Percentiles rank a stretch among this genome's conserved stretches.
phyloP scores from a whole-genome alignment of 37 sponge, comb jelly and placozoan genomes.

The Tethya wilhelma region DNA sequence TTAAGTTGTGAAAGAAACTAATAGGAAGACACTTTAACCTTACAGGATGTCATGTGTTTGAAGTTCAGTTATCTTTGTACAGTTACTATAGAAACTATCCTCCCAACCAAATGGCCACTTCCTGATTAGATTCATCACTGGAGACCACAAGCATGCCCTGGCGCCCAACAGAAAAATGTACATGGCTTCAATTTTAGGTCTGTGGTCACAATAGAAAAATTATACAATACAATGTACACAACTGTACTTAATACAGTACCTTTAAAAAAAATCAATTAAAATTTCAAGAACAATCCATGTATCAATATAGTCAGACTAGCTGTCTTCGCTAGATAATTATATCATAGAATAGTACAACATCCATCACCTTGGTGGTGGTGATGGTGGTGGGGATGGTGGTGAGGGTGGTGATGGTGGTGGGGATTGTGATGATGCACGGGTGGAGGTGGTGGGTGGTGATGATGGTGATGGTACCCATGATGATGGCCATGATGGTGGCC shows the following conservation, averaged over 20 bases:
- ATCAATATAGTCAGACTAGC: not conserved
- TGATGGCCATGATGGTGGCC: slow-evolving; percentile 46
- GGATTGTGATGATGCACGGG: not conserved
- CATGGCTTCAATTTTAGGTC: no score
- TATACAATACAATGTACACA: not conserved
- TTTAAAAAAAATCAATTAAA: not conserved
- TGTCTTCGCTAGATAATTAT: no score
- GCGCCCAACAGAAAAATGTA: no score
- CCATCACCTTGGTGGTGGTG: slow-evolving; percentile 19
- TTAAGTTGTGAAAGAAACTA: no score
- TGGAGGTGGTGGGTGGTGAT: not conserved
- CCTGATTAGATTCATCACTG: not conserved
- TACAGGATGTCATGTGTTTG: not conserved
- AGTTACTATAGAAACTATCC: no score
- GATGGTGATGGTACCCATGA: slow-evolving; percentile 8
- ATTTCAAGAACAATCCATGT: not conserved
- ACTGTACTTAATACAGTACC: no score
- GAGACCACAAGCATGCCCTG: not conserved
- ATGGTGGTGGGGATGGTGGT: slow-evolving; percentile 23
- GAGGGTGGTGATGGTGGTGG: not conserved
- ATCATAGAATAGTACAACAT: slow-evolving; percentile 49
- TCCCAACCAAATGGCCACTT: no score
- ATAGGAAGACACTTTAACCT: slow-evolving; percentile 8
- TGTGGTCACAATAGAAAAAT: not conserved
- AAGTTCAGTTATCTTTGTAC: no score